Percentiles rank a stretch among this genome's conserved stretches.
Evolutionary conservation across 2,888 invertebrate species (phyloP).

Genomic region (Anoncus sp.): DNA sequence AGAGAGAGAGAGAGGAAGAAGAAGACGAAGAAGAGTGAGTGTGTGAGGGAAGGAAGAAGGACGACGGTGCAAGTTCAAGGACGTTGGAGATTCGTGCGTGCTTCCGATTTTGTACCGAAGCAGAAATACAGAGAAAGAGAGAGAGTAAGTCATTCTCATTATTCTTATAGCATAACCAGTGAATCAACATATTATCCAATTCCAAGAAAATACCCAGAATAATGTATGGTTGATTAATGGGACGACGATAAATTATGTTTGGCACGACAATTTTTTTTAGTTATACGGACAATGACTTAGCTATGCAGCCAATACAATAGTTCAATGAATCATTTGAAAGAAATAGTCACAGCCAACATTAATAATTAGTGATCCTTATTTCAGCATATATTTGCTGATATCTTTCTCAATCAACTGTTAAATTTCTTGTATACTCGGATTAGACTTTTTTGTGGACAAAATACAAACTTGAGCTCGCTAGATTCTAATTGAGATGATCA

Average conservation of each 20-base stretch:
- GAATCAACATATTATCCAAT: neutral
- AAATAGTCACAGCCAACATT: too few species aligned
- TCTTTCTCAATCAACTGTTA: neutral
- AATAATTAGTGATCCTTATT: too few species aligned
- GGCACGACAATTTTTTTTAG: neutral
- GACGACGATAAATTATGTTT: neutral
- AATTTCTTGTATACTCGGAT: constrained; percentile 3
- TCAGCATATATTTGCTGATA: neutral
- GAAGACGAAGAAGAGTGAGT: constrained; percentile 32
- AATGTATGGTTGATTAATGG: neutral
- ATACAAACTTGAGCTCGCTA: neutral
- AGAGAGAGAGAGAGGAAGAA: neutral
- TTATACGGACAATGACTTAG: neutral
- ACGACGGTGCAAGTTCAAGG: constrained; percentile 37
- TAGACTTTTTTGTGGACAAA: neutral
- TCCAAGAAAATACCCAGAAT: neutral
- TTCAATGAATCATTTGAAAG: too few species aligned
- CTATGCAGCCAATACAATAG: neutral
- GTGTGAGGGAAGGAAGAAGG: constrained; percentile 29
- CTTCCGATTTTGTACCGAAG: constrained; percentile 23
- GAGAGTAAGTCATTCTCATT: constrained; percentile 42
- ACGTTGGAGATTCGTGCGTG: constrained; percentile 46
- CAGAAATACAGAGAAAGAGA: constrained; percentile 7
- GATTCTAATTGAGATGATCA: neutral
- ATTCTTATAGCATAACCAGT: neutral